Base-by-base conservation (phyloP, 2,797 vertebrate species). In the Knipowitschia caucasica region DNA sequence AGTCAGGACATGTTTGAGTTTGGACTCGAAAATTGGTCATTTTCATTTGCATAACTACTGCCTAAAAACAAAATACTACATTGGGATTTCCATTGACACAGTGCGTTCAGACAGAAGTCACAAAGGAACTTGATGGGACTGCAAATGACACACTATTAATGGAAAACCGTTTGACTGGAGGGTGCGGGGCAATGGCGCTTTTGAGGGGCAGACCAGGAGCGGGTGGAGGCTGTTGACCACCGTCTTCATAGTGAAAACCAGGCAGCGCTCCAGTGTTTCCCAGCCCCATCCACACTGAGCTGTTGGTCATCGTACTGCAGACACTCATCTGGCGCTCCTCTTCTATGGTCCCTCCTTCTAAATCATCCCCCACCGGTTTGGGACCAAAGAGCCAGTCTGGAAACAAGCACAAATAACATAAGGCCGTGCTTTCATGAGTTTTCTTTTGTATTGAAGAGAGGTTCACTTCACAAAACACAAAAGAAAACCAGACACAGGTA, bases 311-410 rank as follows among this genome's bases (percentile, higher is more conserved):
- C 5, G 53, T 49, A 43, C 67, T 64, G 43, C 52, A 68, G 35
- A 61, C 0, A 2, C 75, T 83, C 33, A 58, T 58, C 14, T 12
- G 44, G 1, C 1, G 31, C 47, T 76, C 65, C 33, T 73, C 75
- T 35, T 71, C 76, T 44, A 42, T 34, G 10, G 63, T 18, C 1
- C 56, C 73, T 36, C 50, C 62, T 59, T 86, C 82, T 49, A 62
- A 59, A 31, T 80, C 76, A 40, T 71, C 73, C 42, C 77, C 81
- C 14, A 64, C 35, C 33, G 71, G 43, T 81, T 84, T 88, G 26
- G 84, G 85, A 40, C 85, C 88, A 59, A 88, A 67, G 26, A 87
- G 61, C 63, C 83, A 89, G 59, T 91, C 89, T 89, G 75, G 6
- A 50, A 14, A 25, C 7, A 49, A 18, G 8, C 21, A 49, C 7